phyloP scores from a whole-genome alignment of 2,797 vertebrate genomes.

The Synanceia verrucosa region DNA sequence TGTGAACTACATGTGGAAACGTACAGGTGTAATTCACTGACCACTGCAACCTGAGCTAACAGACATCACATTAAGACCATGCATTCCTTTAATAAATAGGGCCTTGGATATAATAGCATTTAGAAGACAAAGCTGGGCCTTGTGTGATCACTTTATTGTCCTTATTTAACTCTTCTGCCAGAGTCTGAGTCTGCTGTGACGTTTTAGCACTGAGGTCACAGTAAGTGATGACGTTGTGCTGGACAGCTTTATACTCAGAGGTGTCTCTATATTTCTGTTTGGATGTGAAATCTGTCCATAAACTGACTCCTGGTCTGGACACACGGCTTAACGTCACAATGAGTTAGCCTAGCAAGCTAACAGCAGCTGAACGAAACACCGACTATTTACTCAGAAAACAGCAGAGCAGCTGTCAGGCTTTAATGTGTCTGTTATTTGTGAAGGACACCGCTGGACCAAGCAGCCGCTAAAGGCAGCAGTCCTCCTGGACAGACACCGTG shows the following conservation, averaged over 20 bases:
- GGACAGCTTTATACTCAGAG: neutral
- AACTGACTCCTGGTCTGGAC: no score
- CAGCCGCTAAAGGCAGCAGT: neutral
- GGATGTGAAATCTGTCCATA: neutral
- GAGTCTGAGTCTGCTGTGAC: neutral
- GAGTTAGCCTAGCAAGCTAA: neutral
- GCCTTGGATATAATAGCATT: no score
- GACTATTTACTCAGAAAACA: neutral
- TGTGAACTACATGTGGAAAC: neutral
- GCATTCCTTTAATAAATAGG: no score
- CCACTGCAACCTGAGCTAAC: neutral
- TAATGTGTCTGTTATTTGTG: neutral
- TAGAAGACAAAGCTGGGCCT: no score
- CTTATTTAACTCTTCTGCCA: neutral
- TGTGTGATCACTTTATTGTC: no score
- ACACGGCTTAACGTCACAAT: neutral
- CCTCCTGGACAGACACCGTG: rapidly evolving
- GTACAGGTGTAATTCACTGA: neutral
- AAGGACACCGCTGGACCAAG: rapidly evolving
- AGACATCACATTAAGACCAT: neutral
- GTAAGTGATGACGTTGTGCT: neutral
- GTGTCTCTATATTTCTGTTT: neutral
- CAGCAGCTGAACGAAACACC: neutral
- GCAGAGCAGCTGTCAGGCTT: neutral
- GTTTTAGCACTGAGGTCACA: neutral